phyloP scores from a whole-genome alignment of 2,113 vertebrate genomes.

The Sceloporus tristichus region DNA sequence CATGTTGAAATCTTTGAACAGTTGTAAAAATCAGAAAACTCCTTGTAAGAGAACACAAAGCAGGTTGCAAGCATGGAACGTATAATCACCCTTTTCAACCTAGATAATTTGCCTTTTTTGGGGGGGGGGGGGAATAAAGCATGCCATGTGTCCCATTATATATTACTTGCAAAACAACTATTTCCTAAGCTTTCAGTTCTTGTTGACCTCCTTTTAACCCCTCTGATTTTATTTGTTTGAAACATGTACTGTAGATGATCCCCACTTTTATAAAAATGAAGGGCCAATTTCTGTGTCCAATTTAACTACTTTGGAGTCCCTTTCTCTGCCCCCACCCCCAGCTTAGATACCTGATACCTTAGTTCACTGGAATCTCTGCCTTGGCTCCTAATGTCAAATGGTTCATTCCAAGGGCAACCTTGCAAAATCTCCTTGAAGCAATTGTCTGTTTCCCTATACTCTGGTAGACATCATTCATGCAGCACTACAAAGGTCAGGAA shows the following conservation, averaged over 20 bases:
- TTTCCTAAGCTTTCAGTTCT: slow-evolving; percentile 63
- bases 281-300: slow-evolving; percentile 47
- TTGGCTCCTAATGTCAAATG: slow-evolving; percentile 57
- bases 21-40: too few species aligned
- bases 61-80: too few species aligned
- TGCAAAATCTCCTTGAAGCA: slow-evolving; percentile 64
- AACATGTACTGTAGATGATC: slow-evolving; percentile 64
- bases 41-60: neutral
- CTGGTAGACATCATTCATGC: slow-evolving; percentile 41
- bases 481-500: slow-evolving; percentile 58
- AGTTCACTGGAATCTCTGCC: slow-evolving; percentile 3
- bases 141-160: neutral
- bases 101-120: slow-evolving; percentile 3
- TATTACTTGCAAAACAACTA: neutral
- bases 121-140: neutral
- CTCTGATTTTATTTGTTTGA: slow-evolving; percentile 63
- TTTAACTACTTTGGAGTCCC: slow-evolving; percentile 56
- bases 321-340: neutral
- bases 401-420: slow-evolving; percentile 67
- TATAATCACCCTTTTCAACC: slow-evolving; percentile 8
- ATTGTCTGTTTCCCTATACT: slow-evolving; percentile 44
- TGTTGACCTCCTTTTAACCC: slow-evolving; percentile 65
- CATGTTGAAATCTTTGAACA: too few species aligned
- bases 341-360: neutral
- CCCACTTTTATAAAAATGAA: slow-evolving; percentile 44